Evolutionary conservation across 2,113 vertebrate species (phyloP).

Genomic region (Verasper variegatus): DNA sequence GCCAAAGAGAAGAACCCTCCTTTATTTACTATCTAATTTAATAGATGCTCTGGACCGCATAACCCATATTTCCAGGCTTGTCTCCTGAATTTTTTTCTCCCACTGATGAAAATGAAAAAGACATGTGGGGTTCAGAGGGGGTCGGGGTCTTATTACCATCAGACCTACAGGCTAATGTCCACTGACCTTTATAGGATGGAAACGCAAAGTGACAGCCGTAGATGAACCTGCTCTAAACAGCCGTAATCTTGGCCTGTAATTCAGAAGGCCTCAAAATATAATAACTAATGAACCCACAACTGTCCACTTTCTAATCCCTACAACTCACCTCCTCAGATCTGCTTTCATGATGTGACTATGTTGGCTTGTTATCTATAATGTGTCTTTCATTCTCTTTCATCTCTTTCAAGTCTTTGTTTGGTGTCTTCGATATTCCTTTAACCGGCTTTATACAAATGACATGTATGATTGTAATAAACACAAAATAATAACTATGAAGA

Average conservation of each 20-base stretch:
- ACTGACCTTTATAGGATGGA: slow-evolving; percentile 80
- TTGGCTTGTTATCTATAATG: background rate
- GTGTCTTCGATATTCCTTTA: background rate
- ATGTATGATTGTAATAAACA: too few species aligned
- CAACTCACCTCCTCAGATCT: too few species aligned
- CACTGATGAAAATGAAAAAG: slow-evolving; percentile 48
- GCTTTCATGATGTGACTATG: background rate
- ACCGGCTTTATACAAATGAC: background rate
- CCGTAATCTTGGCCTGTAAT: slow-evolving; percentile 36
- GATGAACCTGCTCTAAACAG: slow-evolving; percentile 31
- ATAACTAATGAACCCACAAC: background rate
- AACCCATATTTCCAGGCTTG: slow-evolving; percentile 26
- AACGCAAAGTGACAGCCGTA: slow-evolving; percentile 75
- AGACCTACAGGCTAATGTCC: slow-evolving; percentile 74
- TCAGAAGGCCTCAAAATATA: slow-evolving; percentile 16
- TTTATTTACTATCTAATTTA: background rate
- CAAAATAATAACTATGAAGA: background rate
- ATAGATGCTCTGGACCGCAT: background rate
- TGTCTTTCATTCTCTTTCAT: background rate
- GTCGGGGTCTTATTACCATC: slow-evolving; percentile 43
- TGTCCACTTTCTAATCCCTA: too few species aligned
- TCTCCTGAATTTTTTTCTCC: slow-evolving; percentile 24
- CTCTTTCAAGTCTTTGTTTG: too few species aligned
- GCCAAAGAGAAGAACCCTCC: background rate
- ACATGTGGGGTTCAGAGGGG: slow-evolving; percentile 33